Conservation (phyloP, 2,888 invertebrate genomes). For the Arrhopalites spinosus region DNA sequence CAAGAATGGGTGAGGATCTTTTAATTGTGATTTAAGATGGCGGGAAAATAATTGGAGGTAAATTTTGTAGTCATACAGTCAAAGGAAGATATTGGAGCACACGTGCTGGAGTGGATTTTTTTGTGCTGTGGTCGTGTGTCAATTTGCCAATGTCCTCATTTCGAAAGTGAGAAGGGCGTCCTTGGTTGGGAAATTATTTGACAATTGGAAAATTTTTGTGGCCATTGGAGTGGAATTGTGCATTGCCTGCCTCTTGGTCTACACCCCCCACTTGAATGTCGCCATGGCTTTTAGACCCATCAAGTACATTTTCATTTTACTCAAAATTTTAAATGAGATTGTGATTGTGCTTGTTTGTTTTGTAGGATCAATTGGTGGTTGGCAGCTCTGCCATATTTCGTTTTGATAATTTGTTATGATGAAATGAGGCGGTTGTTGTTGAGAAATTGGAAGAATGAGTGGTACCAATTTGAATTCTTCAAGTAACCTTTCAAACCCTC, state of each 20-base stretch:
- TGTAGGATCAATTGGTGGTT: constrained; percentile 65
- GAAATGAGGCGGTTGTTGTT: constrained; percentile 63
- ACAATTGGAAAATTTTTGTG: constrained; percentile 42
- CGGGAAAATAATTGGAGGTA: constrained; percentile 61
- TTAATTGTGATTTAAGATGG: too few species aligned
- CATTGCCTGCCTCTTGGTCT: constrained; percentile 60
- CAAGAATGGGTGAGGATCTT: constrained; percentile 57
- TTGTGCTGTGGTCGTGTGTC: constrained; percentile 94
- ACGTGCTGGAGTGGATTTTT: constrained; percentile 99
- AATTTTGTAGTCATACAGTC: constrained; percentile 65
- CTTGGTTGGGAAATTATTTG: constrained; percentile 93
- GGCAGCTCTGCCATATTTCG: constrained; percentile 64
- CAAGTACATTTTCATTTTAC: constrained; percentile 35
- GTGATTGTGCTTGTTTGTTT: constrained; percentile 2
- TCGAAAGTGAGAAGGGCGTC: constrained; percentile 97
- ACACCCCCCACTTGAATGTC: constrained; percentile 61
- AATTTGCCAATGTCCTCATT: constrained; percentile 97
- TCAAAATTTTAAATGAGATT: background rate
- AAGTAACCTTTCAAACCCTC: constrained; percentile 40
- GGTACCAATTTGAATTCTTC: constrained; percentile 57
- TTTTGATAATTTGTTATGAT: constrained; percentile 65
- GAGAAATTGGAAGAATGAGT: constrained; percentile 62
- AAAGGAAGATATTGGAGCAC: constrained; percentile 71
- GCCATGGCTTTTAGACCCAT: constrained; percentile 56
- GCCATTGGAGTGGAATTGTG: constrained; percentile 58